Conservation (phyloP, 2,888 invertebrate species). For the Yponomeuta cagnagella region DNA sequence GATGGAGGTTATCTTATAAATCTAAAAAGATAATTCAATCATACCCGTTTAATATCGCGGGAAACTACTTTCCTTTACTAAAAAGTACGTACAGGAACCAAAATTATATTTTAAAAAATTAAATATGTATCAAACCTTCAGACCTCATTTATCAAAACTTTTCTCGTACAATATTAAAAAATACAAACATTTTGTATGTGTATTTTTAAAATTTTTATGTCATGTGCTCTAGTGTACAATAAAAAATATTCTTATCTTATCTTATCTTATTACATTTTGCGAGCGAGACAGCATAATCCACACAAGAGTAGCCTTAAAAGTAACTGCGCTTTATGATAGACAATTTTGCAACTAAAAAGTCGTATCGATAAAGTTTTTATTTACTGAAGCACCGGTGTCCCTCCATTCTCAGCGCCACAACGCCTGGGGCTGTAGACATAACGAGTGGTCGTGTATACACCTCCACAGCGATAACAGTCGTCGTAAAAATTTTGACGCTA, state of each 20-base stretch:
- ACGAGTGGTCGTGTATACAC: slow-evolving; percentile 8
- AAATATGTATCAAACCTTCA: too few species aligned
- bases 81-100: too few species aligned
- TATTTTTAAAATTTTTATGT: too few species aligned
- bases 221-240: too few species aligned
- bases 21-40: slow-evolving; percentile 7
- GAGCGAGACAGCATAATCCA: too few species aligned
- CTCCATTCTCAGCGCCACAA: neutral
- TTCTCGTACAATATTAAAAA: too few species aligned
- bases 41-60: neutral
- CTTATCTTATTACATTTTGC: too few species aligned
- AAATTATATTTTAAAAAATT: too few species aligned
- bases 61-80: too few species aligned
- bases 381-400: neutral
- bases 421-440: neutral
- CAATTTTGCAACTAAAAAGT: neutral
- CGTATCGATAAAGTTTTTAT: neutral
- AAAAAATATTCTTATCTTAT: too few species aligned
- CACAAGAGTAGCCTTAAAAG: neutral
- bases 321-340: neutral
- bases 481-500: slow-evolving; percentile 12
- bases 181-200: too few species aligned
- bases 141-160: too few species aligned
- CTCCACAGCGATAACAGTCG: slow-evolving; percentile 10
- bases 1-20: slow-evolving; percentile 9